Evolutionary conservation across 1,140 invertebrate genomes (phyloP).

Genomic region (Danaus plexippus): DNA sequence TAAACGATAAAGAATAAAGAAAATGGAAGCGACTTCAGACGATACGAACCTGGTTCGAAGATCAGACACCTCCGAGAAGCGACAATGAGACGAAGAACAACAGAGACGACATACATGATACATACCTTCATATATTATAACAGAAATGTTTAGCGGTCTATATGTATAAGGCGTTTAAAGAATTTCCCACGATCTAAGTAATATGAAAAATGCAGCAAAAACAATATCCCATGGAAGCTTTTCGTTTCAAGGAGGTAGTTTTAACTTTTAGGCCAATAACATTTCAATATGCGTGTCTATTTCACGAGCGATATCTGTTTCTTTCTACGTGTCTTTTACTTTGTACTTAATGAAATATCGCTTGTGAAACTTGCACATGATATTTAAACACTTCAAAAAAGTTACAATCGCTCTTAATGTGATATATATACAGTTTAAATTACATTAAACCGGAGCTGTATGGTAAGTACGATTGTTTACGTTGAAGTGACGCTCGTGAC

Average conservation of each 20-base stretch:
- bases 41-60: too few species aligned
- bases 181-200: too few species aligned
- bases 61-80: too few species aligned
- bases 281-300: constrained; percentile 14
- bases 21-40: constrained; percentile 28
- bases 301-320: constrained; percentile 12
- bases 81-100: too few species aligned
- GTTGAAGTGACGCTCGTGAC: not conserved
- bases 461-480: constrained; percentile 1
- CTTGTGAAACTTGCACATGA: not conserved
- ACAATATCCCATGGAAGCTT: constrained; percentile 16
- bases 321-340: too few species aligned
- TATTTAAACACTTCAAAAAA: constrained; percentile 16
- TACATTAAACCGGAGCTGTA: constrained; percentile 25
- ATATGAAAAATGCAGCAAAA: constrained; percentile 2
- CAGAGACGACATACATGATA: too few species aligned
- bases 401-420: constrained; percentile 52
- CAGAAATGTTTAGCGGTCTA: too few species aligned
- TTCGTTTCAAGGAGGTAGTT: constrained; percentile 25
- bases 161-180: too few species aligned
- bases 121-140: too few species aligned
- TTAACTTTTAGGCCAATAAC: constrained; percentile 23
- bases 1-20: constrained; percentile 21
- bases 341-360: too few species aligned
- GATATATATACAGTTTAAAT: constrained; percentile 48